Percentiles rank a stretch among this genome's conserved stretches.
Conservation (phyloP, 2,113 vertebrate genomes). For the Protobothrops flavoviridis region DNA sequence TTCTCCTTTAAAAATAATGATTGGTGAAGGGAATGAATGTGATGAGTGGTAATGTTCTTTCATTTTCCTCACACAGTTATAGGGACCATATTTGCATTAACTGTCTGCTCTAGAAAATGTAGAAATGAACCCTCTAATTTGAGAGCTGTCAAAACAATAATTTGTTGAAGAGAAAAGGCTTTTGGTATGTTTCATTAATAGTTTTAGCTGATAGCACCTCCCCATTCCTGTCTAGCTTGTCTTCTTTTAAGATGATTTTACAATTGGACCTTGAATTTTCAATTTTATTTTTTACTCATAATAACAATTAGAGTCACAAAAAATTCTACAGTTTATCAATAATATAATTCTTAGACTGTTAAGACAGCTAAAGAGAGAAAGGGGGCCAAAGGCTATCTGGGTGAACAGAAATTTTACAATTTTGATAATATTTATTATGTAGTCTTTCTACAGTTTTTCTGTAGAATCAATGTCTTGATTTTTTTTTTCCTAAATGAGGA, state of each 20-base stretch:
- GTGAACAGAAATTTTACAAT: neutral
- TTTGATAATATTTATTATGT: neutral
- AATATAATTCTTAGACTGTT: neutral
- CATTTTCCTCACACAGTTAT: constrained; percentile 52
- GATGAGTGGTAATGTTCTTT: constrained; percentile 63
- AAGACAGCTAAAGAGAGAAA: neutral
- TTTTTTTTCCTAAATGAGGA: neutral
- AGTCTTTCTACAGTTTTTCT: neutral
- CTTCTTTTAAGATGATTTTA: constrained; percentile 61
- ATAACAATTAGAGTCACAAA: constrained; percentile 57
- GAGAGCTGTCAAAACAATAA: constrained; percentile 67
- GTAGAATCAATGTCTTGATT: neutral
- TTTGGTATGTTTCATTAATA: constrained; percentile 64
- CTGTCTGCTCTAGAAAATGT: constrained; percentile 52
- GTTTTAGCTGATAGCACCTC: constrained; percentile 63
- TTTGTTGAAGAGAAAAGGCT: constrained; percentile 57
- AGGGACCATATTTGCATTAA: constrained; percentile 70
- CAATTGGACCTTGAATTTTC: constrained; percentile 67
- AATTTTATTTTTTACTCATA: constrained; percentile 59
- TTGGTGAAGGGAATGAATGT: constrained; percentile 60
- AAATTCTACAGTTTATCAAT: neutral
- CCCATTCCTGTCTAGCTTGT: constrained; percentile 38
- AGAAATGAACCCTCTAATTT: constrained; percentile 65
- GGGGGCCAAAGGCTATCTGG: neutral
- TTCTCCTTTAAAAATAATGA: constrained; percentile 60